A percentile compares a stretch with the other conserved stretches of the same genome.
Evolutionary conservation across 2,888 invertebrate genomes (phyloP).

Genomic region (Drosophila niveifrons): DNA sequence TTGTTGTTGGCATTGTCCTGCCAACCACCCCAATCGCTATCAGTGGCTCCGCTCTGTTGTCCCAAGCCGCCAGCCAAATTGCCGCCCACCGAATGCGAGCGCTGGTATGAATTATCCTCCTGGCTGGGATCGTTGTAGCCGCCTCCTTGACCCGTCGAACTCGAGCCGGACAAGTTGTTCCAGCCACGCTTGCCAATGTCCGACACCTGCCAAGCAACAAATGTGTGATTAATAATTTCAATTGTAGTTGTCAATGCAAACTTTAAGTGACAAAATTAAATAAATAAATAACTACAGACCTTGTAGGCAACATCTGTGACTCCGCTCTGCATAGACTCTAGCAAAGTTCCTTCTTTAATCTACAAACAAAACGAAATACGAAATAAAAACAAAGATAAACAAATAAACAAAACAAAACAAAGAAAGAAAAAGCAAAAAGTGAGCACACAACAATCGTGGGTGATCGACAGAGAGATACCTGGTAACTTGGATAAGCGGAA

Average conservation of each 20-base stretch:
- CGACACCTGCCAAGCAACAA: conserved; percentile 86
- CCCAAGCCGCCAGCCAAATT: conserved; percentile 76
- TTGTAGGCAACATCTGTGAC: conserved; percentile 88
- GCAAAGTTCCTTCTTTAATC: conserved; percentile 90
- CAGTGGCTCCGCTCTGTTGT: conserved; percentile 72
- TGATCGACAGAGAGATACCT: neutral
- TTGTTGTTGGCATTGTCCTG: conserved; percentile 73
- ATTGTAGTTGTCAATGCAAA: neutral
- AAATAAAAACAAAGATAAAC: conserved; percentile 68
- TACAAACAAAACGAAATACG: conserved; percentile 84
- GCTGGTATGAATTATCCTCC: conserved; percentile 83
- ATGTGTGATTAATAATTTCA: neutral
- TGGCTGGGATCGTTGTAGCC: conserved; percentile 82
- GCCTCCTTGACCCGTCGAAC: conserved; percentile 84
- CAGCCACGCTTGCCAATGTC: conserved; percentile 90
- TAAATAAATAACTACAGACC: conserved; percentile 85
- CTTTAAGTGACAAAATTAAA: neutral
- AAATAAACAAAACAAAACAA: conserved; percentile 31
- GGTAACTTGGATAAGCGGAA: no score
- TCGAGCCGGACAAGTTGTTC: conserved; percentile 87
- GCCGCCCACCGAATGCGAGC: conserved; percentile 84
- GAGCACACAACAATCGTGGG: neutral
- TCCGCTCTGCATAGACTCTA: conserved; percentile 89
- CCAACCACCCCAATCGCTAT: conserved; percentile 84
- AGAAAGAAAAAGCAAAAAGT: conserved; percentile 33